These are phyloP conservation scores for Podarcis siculus DNA, from an alignment of 2,797 vertebrate genomes.

Conservation along the genomic window DNA sequence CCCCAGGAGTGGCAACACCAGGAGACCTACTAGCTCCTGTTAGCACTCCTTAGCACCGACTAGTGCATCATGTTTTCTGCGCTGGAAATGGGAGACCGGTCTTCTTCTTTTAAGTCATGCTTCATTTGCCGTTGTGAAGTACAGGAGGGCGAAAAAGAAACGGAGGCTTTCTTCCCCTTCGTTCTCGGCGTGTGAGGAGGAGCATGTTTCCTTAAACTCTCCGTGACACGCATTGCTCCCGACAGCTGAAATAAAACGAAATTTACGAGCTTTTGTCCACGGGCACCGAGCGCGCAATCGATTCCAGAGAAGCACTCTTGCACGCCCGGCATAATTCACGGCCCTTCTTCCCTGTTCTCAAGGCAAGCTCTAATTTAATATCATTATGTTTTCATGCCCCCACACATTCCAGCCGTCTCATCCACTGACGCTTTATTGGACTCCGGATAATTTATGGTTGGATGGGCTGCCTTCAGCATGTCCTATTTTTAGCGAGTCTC, in stretches of 20 bases:
- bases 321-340: constrained; percentile 63
- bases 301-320: constrained; percentile 65
- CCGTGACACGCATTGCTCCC: neutral
- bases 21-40: neutral
- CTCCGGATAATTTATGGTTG: constrained; percentile 69
- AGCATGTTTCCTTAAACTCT: constrained; percentile 10
- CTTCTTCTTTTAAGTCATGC: neutral
- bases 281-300: constrained; percentile 57
- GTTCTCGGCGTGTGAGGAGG: neutral
- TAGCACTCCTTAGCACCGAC: neutral
- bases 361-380: constrained; percentile 75
- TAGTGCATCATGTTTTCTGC: neutral
- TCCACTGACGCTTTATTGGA: constrained; percentile 72
- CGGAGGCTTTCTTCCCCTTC: fast-evolving
- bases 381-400: constrained; percentile 76
- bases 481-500: constrained; percentile 72
- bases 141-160: fast-evolving
- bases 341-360: constrained; percentile 56
- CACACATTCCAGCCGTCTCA: constrained; percentile 73
- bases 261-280: constrained; percentile 62
- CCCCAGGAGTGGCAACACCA: neutral
- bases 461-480: constrained; percentile 67
- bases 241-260: constrained; percentile 41
- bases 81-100: neutral
- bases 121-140: fast-evolving